Evolutionary conservation across 2,888 invertebrate genomes (phyloP), one percentile per base, ranked within the genome.

Genomic region (Spilosoma lubricipeda): DNA sequence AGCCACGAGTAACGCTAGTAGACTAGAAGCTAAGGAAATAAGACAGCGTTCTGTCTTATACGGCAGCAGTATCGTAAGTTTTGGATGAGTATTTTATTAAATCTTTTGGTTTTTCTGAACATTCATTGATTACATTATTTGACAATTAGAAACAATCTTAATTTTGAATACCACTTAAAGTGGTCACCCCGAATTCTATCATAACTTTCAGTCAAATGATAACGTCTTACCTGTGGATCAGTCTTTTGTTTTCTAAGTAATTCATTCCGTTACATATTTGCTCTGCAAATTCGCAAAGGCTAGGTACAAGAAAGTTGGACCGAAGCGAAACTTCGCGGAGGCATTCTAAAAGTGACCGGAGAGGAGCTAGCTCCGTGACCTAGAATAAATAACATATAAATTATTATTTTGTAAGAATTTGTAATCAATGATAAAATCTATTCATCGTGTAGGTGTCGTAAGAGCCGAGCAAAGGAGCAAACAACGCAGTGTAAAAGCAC

Each of bases 221-320:
- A 59, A 59, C 13, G 13, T 27, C 78, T 76, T 93, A 97, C 97
- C 97, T 97, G 95, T 99, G 99, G 90, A 99, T 99, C 88, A 99
- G 97, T 92, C 99, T 97, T 95, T 99, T 99, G 80, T 97, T 97
- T 95, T 99, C 99, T 84, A 99, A 96, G 95, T 99, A 99, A 91
- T 98, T 97, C 99, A 99, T 99, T 71, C 99, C 99, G 95, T 99
- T 98, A 93, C 98, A 98, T 87, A 99, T 99, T 95, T 99, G 99
- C 89, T 98, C 97, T 59, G 99, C 98, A 93, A 99, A 99, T 93
- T 99, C 98, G 94, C 99, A 99, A 45, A 99, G 96, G 27, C 98
- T 98, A 70, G 98, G 97, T 72, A 99, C 98, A 0, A 99, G 98
- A 92, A 99, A 99, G 91, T 98, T 98, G n/a, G 98, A 96, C 9